Evolutionary conservation across 2,888 invertebrate genomes (phyloP).

Genomic region (Meiosimyza platycephala): DNA sequence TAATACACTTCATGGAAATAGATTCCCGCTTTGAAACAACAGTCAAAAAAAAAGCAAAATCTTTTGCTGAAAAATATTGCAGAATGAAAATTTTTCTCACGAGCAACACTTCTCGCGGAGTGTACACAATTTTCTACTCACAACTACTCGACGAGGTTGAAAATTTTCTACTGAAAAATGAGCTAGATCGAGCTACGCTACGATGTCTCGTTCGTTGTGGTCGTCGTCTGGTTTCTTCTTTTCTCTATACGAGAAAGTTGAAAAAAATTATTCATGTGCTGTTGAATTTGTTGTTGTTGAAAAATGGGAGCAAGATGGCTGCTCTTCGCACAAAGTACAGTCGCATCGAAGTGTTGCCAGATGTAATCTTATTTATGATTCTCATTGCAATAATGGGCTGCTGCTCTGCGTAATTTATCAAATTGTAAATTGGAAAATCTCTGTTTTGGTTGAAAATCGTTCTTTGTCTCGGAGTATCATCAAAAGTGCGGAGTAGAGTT

Average conservation of each 20-base stretch:
- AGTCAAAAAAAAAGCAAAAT: constrained; percentile 32
- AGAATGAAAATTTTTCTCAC: constrained; percentile 44
- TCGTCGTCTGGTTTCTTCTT: constrained; percentile 40
- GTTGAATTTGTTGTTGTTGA: constrained; percentile 33
- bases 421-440: constrained; percentile 40
- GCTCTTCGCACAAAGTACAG: constrained; percentile 60
- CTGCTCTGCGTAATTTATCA: constrained; percentile 15
- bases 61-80: constrained; percentile 28
- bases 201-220: constrained; percentile 36
- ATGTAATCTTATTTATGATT: constrained; percentile 20
- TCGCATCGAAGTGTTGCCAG: constrained; percentile 56
- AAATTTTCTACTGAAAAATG: constrained; percentile 61
- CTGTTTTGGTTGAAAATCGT: constrained; percentile 25
- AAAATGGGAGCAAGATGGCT: constrained; percentile 60
- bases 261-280: constrained; percentile 25
- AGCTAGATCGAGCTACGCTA: constrained; percentile 61
- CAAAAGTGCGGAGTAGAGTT: constrained; percentile 27
- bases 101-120: constrained; percentile 49
- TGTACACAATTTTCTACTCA: constrained; percentile 47
- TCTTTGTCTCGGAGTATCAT: constrained; percentile 24
- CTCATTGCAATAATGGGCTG: not conserved
- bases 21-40: constrained; percentile 42
- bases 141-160: constrained; percentile 62
- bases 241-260: constrained; percentile 39
- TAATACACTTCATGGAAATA: not conserved